These are phyloP conservation scores for Pelagia noctiluca DNA, from an alignment of 30 jellyfish, hydroid and myxozoan genomes.

Conservation along the genomic window DNA sequence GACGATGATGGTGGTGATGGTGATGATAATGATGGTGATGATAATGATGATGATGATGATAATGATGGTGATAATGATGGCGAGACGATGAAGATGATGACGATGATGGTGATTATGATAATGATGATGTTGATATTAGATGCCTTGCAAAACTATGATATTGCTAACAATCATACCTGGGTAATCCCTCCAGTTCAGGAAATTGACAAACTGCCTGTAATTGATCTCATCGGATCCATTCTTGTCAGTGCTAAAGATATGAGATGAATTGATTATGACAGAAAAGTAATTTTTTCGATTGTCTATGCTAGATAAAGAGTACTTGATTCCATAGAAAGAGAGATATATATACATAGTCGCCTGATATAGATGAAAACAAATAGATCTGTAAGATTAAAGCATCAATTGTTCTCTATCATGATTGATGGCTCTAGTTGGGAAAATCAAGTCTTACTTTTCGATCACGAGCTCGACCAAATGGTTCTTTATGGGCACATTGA, in stretches of 20 bases:
- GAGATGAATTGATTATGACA: not conserved
- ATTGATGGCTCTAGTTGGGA: not conserved
- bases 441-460: constrained; percentile 60
- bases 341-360: not conserved
- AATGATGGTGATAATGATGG: too few relatives aligned
- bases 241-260: constrained; percentile 37
- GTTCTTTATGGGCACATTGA: constrained; percentile 82
- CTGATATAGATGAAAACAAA: not conserved
- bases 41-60: too few relatives aligned
- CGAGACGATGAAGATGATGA: too few relatives aligned
- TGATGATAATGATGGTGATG: too few relatives aligned
- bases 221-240: constrained; percentile 74
- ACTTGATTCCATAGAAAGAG: not conserved
- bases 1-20: too few relatives aligned
- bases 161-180: too few relatives aligned
- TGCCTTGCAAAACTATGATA: too few relatives aligned
- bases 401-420: not conserved
- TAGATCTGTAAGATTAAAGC: not conserved
- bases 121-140: too few relatives aligned
- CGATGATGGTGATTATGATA: too few relatives aligned
- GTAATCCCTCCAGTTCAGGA: constrained; percentile 91
- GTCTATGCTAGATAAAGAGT: not conserved
- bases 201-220: constrained; percentile 79
- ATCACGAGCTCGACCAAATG: constrained; percentile 80
- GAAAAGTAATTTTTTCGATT: not conserved